Base-by-base conservation (phyloP, 2,113 vertebrate species). In the Pseudopodoces humilis region DNA sequence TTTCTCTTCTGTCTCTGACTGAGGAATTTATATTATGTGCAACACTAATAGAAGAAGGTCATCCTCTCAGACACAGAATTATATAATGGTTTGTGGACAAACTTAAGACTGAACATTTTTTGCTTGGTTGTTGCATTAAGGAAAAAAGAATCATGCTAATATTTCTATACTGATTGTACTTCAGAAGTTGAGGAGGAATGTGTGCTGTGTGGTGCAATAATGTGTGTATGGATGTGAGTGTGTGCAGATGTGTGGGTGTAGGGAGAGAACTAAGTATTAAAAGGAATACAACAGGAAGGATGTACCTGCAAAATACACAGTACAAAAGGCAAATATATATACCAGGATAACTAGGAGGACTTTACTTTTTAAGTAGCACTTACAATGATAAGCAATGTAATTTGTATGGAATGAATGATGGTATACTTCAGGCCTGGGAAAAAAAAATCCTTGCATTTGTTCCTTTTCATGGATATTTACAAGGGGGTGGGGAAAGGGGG, bases 401-500 rank as follows among this genome's bases (percentile, higher is more conserved):
- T 80, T 10, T 2, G 1, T 46, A 30, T 39, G 11, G 15, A 76
- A 25, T 55, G 25, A 83, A 27, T 25, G 3, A 49, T 44, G 9
- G 3, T 80, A 8, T 72, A 62, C 12, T 43, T 58, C 56, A 81
- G 16, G 33, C 6, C 13, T 79, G 27, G 9, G 49, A 60, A 60
- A 62, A 80, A 43, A 3, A 24, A 68, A 25, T 35, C 31, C 13
- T 58, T 60, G 44, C 0, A 9, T 67, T 50, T 88, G 2, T 7
- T 47, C 4, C 4, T 74, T 85, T 82, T 28, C 8, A 49, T 11
- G 3, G 15, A 1, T 67, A 28, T 50, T 52, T 74, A 15, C 8
- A 44, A 27, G 2, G 7, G 2, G 0, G 1, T 20, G 2, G 11
- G 18, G 6, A n/a, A 3, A 20, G 23, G 5, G 9, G 1, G 2